These are phyloP conservation scores for Dasyprocta punctata DNA, from an alignment of 2,113 vertebrate species.

Conservation along the genomic window DNA sequence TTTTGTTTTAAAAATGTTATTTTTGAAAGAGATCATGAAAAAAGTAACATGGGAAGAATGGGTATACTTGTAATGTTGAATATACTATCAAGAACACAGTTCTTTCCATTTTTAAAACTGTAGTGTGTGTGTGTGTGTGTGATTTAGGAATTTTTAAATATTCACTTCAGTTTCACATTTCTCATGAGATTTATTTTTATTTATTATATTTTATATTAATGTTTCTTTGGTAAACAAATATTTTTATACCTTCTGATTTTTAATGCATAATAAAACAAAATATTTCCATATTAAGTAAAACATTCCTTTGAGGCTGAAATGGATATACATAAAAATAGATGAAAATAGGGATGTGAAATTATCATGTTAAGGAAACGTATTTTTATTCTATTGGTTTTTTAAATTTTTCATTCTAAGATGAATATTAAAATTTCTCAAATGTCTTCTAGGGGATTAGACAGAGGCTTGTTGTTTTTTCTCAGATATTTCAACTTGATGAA, in stretches of 20 bases:
- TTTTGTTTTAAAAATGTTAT: background rate
- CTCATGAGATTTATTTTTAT: background rate
- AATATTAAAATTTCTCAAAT: slow-evolving; percentile 9
- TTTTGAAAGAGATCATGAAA: background rate
- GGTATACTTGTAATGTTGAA: background rate
- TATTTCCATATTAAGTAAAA: slow-evolving; percentile 9
- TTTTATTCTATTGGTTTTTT: background rate
- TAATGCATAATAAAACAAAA: background rate
- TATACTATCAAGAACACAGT: background rate
- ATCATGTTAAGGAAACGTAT: background rate
- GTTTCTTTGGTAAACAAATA: background rate
- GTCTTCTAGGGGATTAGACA: background rate
- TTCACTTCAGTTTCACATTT: background rate
- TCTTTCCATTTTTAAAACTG: background rate
- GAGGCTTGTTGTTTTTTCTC: no score
- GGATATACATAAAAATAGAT: background rate
- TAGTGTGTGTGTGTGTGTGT: background rate
- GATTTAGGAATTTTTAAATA: background rate
- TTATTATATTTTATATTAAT: background rate
- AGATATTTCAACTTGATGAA: background rate
- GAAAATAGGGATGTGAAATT: background rate
- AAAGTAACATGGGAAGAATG: background rate
- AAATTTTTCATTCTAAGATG: background rate
- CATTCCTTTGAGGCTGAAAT: background rate
- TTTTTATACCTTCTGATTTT: background rate